phyloP scores from a whole-genome alignment of 1,140 invertebrate genomes.

The Himalopsyche phryganea region DNA sequence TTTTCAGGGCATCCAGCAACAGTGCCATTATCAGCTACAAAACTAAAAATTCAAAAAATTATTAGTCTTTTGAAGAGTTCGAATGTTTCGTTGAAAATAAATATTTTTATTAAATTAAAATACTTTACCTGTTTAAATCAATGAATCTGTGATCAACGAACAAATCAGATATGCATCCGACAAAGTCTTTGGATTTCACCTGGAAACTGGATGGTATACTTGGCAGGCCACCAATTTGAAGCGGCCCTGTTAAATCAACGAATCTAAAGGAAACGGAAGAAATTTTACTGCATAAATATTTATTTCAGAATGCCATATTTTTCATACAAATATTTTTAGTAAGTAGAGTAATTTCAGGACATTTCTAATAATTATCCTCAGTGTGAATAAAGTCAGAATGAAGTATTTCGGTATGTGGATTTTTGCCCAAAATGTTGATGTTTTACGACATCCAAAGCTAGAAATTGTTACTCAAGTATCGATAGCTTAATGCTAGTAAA shows the following conservation, averaged over 20 bases:
- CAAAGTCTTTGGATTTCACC: slow-evolving; percentile 78
- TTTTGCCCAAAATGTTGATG: too few relatives aligned
- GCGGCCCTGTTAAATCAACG: slow-evolving; percentile 90
- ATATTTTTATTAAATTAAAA: too few relatives aligned
- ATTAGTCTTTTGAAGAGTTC: too few relatives aligned
- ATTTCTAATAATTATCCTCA: too few relatives aligned
- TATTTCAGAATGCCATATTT: background rate
- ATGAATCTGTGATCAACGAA: slow-evolving; percentile 84
- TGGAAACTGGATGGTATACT: slow-evolving; percentile 77
- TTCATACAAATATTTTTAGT: too few relatives aligned
- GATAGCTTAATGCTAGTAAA: too few relatives aligned
- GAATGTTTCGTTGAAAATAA: too few relatives aligned
- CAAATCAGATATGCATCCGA: slow-evolving; percentile 89
- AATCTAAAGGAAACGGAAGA: slow-evolving; percentile 56
- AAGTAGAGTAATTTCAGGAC: too few relatives aligned
- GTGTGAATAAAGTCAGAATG: too few relatives aligned
- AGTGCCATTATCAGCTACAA: slow-evolving; percentile 88
- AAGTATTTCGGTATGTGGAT: too few relatives aligned
- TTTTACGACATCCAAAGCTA: too few relatives aligned
- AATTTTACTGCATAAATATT: background rate
- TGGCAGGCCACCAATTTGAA: slow-evolving; percentile 92
- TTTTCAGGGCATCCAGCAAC: slow-evolving; percentile 84
- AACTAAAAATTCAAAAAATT: slow-evolving; percentile 52
- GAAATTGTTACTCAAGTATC: too few relatives aligned
- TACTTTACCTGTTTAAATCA: slow-evolving; percentile 75